Evolutionary conservation across 35 echinoderm and acorn worm genomes (phyloP).

Genomic region (Eucidaris tribuloides): DNA sequence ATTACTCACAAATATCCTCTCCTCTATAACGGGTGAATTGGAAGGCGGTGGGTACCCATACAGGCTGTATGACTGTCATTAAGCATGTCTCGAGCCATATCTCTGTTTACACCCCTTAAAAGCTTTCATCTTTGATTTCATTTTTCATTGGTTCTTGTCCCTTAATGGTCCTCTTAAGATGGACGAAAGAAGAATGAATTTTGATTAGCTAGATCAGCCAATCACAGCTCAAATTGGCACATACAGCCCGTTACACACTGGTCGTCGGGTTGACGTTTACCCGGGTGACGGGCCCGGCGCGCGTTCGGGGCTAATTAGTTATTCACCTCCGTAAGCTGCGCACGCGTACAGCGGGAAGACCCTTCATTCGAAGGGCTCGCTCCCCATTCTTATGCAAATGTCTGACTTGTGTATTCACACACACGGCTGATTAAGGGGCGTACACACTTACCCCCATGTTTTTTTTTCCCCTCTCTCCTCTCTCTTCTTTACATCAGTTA

Average conservation of each 20-base stretch:
- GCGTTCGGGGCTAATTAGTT: not conserved
- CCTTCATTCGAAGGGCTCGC: not conserved
- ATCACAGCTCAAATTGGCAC: not conserved
- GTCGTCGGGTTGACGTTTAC: not conserved
- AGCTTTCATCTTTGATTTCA: constrained; percentile 23
- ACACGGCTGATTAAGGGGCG: too few relatives aligned
- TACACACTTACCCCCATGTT: too few relatives aligned
- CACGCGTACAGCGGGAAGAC: not conserved
- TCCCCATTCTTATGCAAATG: constrained; percentile 28
- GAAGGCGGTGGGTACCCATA: too few relatives aligned
- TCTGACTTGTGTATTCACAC: too few relatives aligned
- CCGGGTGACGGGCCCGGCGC: not conserved
- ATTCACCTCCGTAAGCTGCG: not conserved
- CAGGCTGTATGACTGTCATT: not conserved
- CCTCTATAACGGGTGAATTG: too few relatives aligned
- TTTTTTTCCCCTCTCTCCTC: too few relatives aligned
- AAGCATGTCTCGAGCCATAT: constrained; percentile 3
- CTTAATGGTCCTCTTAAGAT: not conserved
- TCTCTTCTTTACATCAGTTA: too few relatives aligned
- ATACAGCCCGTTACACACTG: not conserved
- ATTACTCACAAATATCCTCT: too few relatives aligned
- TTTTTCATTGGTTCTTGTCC: not conserved
- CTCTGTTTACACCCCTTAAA: constrained; percentile 23
- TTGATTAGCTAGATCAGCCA: constrained; percentile 5
- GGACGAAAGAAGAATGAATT: constrained; percentile 6